Evolutionary conservation across 2,113 vertebrate species (phyloP).

Genomic region (Catagonus wagneri): DNA sequence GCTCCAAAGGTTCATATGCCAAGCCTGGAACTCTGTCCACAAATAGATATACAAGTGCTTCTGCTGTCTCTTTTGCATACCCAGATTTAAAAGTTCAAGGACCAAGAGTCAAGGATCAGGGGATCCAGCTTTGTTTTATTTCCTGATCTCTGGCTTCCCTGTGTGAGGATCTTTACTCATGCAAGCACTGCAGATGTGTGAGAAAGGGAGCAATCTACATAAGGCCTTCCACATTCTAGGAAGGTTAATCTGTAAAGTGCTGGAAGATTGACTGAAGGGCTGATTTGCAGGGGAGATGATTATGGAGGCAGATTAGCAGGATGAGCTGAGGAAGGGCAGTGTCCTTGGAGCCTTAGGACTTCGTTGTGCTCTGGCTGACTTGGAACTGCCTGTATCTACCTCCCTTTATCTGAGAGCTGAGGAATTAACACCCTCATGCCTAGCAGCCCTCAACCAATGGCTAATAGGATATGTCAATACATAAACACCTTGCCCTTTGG

Average conservation of each 20-base stretch:
- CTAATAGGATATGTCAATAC: neutral
- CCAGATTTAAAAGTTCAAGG: slow-evolving; percentile 17
- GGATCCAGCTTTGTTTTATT: neutral
- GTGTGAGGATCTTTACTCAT: neutral
- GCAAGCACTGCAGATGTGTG: neutral
- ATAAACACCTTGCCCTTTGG: neutral
- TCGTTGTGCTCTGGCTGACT: neutral
- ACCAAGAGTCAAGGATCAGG: neutral
- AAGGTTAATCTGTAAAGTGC: neutral
- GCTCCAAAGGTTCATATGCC: slow-evolving; percentile 2
- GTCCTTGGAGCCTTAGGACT: neutral
- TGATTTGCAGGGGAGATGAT: neutral
- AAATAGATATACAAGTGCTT: slow-evolving; percentile 5
- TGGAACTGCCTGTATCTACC: neutral
- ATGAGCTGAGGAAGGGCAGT: neutral
- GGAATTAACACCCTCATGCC: neutral
- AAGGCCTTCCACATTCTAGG: neutral
- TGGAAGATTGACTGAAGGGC: neutral
- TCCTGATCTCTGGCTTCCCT: slow-evolving; percentile 16
- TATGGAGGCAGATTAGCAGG: neutral
- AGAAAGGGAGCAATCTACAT: neutral
- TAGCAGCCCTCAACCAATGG: neutral
- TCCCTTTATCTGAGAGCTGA: neutral
- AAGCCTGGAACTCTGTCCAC: slow-evolving; percentile 5
- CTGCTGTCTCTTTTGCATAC: neutral